Evolutionary conservation across 2,888 invertebrate species (phyloP), one percentile per base, ranked within the genome.

Genomic region (Leptura quadrifasciata): DNA sequence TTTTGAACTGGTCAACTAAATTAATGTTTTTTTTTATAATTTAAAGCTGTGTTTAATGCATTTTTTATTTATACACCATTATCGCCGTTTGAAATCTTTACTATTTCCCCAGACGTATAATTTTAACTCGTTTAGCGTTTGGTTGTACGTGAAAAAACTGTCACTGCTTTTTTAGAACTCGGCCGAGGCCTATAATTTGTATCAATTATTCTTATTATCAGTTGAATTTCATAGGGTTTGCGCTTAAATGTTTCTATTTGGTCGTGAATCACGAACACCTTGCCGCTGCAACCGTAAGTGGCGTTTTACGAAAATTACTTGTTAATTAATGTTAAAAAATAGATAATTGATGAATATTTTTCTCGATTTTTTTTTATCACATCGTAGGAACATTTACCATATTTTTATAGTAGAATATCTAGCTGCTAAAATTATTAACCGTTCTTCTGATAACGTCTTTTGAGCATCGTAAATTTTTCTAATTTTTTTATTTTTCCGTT

Each of bases 11-110:
- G 10, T 17, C 63, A 39, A 20, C 15, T 39, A 12, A 47, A 47
- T 63, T 63, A 61, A 63, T 18, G 18, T 20, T 39, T 63, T 63
- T 63, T 63, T 63, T 47, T 63, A 63, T 20, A 39, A 31, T 61
- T 39, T 18, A 3, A 39, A n/a, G 17, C 27, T 20, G 15, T 39
- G 20, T 39, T 39, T 63, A 47, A 47, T 15, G 17, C 35, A 61
- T 27, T 35, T 18, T 61, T 61, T 35, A 61, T 58, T 24, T 58
- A 27, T 24, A n/a, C 6, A 9, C 15, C 27, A 12, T 35, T 47
- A 47, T 47, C 47, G 47, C n/a, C n/a, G n/a, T 47, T 47, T 47
- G n/a, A 31, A 35, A 27, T 31, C 27, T 61, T n/a, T 61, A 58
- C 58, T 20, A 27, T 54, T 57, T 12, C 18, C 35, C 27, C 39